Conservation (phyloP, 2,113 vertebrate genomes). For the Chinchilla lanigera region DNA sequence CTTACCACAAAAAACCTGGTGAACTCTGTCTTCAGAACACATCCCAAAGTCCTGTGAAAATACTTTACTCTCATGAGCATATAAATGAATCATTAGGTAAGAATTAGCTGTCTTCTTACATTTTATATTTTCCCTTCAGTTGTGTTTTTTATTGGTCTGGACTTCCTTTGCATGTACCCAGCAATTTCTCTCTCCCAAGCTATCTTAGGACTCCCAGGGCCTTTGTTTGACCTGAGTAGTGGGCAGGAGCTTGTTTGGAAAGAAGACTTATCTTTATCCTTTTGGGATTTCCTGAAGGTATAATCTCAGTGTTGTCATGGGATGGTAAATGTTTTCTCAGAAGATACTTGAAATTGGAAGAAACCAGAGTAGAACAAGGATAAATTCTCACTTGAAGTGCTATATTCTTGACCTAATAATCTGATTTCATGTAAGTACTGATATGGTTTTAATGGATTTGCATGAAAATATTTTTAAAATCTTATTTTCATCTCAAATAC, state of each 20-base stretch:
- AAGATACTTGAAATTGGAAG: conserved; percentile 16
- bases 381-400: neutral
- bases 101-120: conserved; percentile 40
- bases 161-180: neutral
- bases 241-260: neutral
- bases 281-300: neutral
- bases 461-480: conserved; percentile 20
- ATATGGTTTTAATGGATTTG: neutral
- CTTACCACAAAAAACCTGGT: neutral
- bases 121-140: neutral
- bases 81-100: conserved; percentile 1
- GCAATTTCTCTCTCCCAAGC: neutral
- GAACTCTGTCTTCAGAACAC: neutral
- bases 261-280: neutral
- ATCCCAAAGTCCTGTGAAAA: neutral
- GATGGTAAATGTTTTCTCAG: neutral
- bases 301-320: neutral
- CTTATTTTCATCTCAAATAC: conserved; percentile 38
- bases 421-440: neutral
- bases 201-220: neutral
- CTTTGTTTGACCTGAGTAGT: neutral
- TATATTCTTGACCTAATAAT: neutral
- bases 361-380: neutral
- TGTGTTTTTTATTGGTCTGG: neutral
- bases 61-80: neutral